A percentile compares a stretch with the other conserved stretches of the same genome.
Evolutionary conservation across 2,888 invertebrate genomes (phyloP).

Genomic region (Cataglyphis livida): DNA sequence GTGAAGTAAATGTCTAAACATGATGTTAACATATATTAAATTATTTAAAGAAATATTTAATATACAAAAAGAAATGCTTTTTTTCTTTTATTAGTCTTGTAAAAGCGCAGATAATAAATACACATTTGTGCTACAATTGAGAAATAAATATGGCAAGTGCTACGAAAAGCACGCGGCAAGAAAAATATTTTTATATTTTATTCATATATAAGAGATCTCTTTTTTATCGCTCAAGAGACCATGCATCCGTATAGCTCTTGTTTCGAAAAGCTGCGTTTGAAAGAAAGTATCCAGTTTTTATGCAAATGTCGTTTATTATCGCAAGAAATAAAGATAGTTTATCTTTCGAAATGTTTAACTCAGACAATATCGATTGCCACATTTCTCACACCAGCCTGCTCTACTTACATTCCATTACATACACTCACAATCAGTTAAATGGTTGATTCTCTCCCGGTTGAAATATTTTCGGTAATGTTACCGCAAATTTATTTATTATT

Average conservation of each 20-base stretch:
- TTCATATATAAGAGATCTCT: neutral
- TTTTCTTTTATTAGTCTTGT: neutral
- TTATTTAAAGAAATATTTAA: neutral
- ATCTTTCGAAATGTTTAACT: neutral
- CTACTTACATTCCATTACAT: conserved; percentile 22
- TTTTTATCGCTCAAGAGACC: neutral
- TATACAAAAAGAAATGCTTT: neutral
- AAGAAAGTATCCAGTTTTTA: neutral
- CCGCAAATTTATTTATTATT: conserved; percentile 50
- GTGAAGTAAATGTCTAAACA: neutral
- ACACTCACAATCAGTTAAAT: conserved; percentile 37
- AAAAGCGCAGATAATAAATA: neutral
- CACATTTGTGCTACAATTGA: neutral
- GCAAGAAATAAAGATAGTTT: neutral
- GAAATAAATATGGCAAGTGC: neutral
- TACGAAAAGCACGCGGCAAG: neutral
- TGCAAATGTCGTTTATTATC: neutral
- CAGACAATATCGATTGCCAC: neutral
- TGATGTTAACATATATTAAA: neutral
- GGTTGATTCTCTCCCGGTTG: conserved; percentile 26
- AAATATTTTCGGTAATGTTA: conserved; percentile 39
- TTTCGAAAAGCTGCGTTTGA: neutral
- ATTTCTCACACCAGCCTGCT: conserved; percentile 15
- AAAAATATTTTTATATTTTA: neutral
- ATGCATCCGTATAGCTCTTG: neutral